phyloP scores from a whole-genome alignment of 2,797 vertebrate species.

The Peromyscus melanophrys region DNA sequence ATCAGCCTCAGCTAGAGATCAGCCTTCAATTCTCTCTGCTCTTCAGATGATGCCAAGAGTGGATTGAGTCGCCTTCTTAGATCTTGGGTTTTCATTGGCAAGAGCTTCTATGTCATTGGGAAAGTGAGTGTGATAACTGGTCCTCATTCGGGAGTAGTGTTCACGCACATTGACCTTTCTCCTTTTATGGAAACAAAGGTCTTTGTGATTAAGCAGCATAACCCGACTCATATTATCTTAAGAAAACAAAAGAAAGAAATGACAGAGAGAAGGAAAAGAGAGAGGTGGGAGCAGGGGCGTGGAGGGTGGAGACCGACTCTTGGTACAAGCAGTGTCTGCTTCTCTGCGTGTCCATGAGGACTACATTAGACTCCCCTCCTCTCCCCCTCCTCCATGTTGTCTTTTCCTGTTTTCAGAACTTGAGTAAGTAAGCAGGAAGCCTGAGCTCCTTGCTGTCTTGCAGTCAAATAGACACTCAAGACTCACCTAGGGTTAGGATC shows the following conservation, averaged over 20 bases:
- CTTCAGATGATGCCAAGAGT: neutral
- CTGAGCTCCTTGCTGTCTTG: neutral
- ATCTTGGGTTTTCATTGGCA: neutral
- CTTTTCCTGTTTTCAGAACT: neutral
- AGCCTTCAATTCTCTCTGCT: accelerated
- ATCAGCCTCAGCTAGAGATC: neutral
- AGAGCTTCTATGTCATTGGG: neutral
- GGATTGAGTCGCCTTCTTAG: neutral
- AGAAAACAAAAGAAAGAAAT: neutral
- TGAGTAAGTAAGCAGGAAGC: neutral
- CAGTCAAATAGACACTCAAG: neutral
- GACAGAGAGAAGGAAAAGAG: no score
- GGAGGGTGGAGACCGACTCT: no score
- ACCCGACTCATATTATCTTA: neutral
- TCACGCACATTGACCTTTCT: neutral
- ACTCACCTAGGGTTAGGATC: neutral
- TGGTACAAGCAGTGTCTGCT: no score
- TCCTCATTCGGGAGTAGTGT: neutral
- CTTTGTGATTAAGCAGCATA: neutral
- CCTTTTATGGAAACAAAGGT: neutral
- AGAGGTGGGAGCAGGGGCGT: neutral
- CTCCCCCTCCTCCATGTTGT: neutral
- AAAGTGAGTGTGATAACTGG: neutral
- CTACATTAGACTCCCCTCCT: neutral
- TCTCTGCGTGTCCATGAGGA: accelerated